These are phyloP conservation scores for Hemaris fuciformis DNA, from an alignment of 2,888 invertebrate genomes.

Conservation along the genomic window DNA sequence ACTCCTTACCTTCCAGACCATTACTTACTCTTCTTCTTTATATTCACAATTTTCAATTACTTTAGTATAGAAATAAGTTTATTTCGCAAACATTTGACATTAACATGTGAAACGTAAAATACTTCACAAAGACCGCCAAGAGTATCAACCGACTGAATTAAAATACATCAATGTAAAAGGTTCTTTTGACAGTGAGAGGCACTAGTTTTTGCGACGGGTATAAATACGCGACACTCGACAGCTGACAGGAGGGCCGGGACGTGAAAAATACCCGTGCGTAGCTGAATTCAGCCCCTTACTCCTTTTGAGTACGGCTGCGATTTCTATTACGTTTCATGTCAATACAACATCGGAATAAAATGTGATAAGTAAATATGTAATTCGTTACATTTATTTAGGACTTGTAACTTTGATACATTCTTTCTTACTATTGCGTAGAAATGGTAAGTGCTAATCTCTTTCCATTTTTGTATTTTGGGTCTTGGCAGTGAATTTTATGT, in stretches of 20 bases:
- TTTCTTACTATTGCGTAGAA: too few species aligned
- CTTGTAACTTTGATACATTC: too few species aligned
- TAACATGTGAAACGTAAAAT: background rate
- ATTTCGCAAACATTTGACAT: too few species aligned
- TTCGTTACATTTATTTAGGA: too few species aligned
- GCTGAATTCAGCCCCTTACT: background rate
- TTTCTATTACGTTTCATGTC: background rate
- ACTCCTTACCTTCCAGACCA: too few species aligned
- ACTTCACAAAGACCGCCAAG: background rate
- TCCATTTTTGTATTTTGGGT: too few species aligned
- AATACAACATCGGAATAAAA: background rate
- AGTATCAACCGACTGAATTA: background rate
- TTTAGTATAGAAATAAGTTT: too few species aligned
- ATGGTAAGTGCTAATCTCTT: too few species aligned
- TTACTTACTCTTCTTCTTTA: too few species aligned
- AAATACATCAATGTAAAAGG: constrained; percentile 2
- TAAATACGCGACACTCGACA: background rate
- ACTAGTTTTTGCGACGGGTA: background rate
- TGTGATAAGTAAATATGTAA: too few species aligned
- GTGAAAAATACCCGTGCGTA: background rate
- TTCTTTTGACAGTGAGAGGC: background rate
- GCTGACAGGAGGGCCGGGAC: background rate
- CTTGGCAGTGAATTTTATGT: too few species aligned
- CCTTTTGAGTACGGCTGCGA: background rate
- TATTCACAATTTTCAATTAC: too few species aligned